A percentile compares a stretch with the other conserved stretches of the same genome.
Conservation (phyloP, 2,888 invertebrate species). For the Andricus curvator region DNA sequence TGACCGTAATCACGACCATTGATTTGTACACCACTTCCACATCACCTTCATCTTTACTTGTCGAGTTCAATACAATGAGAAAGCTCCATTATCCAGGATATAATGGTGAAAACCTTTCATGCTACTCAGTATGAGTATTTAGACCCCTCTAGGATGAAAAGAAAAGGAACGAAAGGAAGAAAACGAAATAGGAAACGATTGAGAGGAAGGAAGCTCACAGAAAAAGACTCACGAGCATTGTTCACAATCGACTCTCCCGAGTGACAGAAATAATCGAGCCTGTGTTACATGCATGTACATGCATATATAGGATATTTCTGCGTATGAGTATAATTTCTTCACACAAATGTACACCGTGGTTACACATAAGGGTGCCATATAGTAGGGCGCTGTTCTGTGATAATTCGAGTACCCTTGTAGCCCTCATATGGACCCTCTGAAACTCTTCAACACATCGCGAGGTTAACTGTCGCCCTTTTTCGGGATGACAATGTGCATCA, state of each 20-base stretch:
- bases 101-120: constrained; percentile 18
- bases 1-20: background rate
- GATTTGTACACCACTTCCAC: background rate
- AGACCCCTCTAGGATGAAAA: background rate
- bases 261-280: background rate
- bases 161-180: constrained; percentile 26
- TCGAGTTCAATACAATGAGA: background rate
- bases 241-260: background rate
- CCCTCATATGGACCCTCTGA: constrained; percentile 54
- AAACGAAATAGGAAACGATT: constrained; percentile 23
- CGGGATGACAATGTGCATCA: constrained; percentile 51
- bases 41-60: background rate
- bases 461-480: constrained; percentile 53
- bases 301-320: background rate
- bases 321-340: background rate
- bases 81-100: constrained; percentile 7
- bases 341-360: background rate
- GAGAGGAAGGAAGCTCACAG: constrained; percentile 6
- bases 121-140: constrained; percentile 19
- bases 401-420: constrained; percentile 57
- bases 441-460: constrained; percentile 53
- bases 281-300: background rate
- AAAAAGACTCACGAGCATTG: constrained; percentile 4
- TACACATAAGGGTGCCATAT: constrained; percentile 43
- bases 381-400: constrained; percentile 49